Evolutionary conservation across 2,888 invertebrate species (phyloP).

Genomic region (Gonocerus acuteangulatus): DNA sequence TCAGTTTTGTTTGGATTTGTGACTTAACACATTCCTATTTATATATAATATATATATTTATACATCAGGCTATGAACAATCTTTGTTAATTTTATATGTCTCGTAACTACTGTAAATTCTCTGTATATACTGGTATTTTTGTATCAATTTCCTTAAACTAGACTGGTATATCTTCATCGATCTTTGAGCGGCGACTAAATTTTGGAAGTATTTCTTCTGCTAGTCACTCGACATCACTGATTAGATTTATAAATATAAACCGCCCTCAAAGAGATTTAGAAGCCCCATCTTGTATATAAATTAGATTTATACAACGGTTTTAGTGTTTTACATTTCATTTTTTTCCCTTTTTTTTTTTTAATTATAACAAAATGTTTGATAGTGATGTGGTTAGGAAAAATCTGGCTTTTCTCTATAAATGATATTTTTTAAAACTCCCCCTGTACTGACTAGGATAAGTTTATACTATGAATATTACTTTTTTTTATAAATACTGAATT

Average conservation of each 20-base stretch:
- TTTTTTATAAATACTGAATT: conserved; percentile 12
- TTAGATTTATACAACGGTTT: conserved; percentile 19
- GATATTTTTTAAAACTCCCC: conserved; percentile 26
- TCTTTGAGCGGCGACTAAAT: conserved; percentile 3
- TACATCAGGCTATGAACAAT: conserved; percentile 31
- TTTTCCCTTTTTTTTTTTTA: conserved; percentile 10
- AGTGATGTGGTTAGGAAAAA: conserved; percentile 23
- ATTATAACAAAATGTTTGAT: conserved; percentile 11
- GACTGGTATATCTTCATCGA: conserved; percentile 12
- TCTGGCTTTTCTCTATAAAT: conserved; percentile 13
- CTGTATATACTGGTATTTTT: conserved; percentile 34
- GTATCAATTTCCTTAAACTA: conserved; percentile 19
- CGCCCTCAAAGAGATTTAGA: conserved; percentile 13
- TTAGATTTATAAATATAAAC: conserved; percentile 4
- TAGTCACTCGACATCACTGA: conserved; percentile 22
- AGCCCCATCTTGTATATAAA: conserved; percentile 6
- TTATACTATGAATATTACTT: conserved; percentile 17
- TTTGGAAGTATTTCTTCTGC: not conserved
- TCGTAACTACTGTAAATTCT: conserved; percentile 23
- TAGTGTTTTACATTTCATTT: conserved; percentile 23
- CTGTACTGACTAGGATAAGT: conserved; percentile 35
- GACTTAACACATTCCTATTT: conserved; percentile 29
- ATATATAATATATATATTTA: conserved; percentile 29
- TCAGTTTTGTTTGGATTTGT: conserved; percentile 27
- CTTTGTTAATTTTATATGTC: conserved; percentile 32